phyloP scores from a whole-genome alignment of 2,797 vertebrate species.

The Gymnocypris eckloni region DNA sequence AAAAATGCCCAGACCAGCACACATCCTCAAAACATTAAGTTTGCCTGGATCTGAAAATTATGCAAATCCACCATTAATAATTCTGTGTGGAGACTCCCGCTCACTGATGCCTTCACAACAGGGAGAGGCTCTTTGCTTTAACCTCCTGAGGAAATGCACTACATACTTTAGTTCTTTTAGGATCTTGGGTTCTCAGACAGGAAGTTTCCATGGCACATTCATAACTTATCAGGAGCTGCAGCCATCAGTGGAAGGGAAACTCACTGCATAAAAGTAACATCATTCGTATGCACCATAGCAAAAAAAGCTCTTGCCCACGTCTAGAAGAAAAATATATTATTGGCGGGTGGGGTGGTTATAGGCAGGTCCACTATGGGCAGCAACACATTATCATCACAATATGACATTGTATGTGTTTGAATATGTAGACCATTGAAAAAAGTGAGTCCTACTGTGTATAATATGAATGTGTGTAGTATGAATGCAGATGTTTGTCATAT shows the following conservation, averaged over 20 bases:
- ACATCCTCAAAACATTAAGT: background rate
- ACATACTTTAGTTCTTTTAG: constrained; percentile 3
- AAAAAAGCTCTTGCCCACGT: background rate
- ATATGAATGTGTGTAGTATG: background rate
- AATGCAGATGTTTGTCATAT: background rate
- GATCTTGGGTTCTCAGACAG: constrained; percentile 13
- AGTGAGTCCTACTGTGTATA: background rate
- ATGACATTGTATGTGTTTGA: background rate
- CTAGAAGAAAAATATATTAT: background rate
- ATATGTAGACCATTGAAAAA: background rate
- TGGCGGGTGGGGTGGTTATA: background rate
- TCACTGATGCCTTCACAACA: background rate
- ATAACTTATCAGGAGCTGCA: background rate
- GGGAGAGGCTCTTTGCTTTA: constrained; percentile 11
- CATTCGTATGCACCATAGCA: background rate
- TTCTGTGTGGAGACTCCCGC: background rate
- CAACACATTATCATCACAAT: background rate
- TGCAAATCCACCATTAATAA: constrained; percentile 7
- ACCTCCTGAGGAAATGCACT: constrained; percentile 19
- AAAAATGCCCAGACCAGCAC: constrained; percentile 17
- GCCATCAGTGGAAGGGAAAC: constrained; percentile 18
- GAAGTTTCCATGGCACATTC: background rate
- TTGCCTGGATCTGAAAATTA: background rate
- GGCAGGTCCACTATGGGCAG: background rate
- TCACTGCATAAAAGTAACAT: background rate